Conservation (phyloP, 1,140 invertebrate genomes). For the Pseudomyrmex dendroicus region DNA sequence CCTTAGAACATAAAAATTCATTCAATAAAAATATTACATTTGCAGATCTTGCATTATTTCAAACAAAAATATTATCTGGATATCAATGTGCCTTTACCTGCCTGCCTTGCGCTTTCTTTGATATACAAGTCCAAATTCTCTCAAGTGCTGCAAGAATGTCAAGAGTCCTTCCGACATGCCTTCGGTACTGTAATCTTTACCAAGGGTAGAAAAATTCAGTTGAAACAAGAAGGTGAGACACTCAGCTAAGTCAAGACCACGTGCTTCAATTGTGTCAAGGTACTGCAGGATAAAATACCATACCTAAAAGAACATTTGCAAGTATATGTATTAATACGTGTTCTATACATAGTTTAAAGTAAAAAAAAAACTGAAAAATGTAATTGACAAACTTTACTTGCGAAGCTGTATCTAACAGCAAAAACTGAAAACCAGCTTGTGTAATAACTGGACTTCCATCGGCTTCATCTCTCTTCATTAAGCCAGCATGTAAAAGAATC, state of each 20-base stretch:
- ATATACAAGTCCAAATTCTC: conserved; percentile 99
- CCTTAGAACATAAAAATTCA: conserved; percentile 69
- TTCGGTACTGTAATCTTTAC: conserved; percentile 98
- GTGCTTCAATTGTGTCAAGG: conserved; percentile 94
- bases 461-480: conserved; percentile 95
- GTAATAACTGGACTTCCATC: conserved; percentile 95
- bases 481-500: conserved; percentile 95
- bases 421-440: conserved; percentile 97
- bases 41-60: background rate
- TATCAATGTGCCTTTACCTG: conserved; percentile 74
- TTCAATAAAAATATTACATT: conserved; percentile 38
- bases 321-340: background rate
- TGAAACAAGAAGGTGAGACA: conserved; percentile 98
- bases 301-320: conserved; percentile 85
- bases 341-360: background rate
- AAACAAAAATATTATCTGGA: conserved; percentile 24
- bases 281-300: conserved; percentile 99
- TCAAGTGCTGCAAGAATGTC: conserved; percentile 96
- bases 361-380: background rate
- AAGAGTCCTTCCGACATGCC: conserved; percentile 95
- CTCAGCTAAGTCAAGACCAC: conserved; percentile 94
- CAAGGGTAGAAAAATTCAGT: conserved; percentile 97
- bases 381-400: conserved; percentile 86
- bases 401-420: conserved; percentile 95
- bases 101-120: conserved; percentile 91